Evolutionary conservation across 2,888 invertebrate species (phyloP), one percentile per base, ranked within the genome.

Genomic region (Heliconius sara): DNA sequence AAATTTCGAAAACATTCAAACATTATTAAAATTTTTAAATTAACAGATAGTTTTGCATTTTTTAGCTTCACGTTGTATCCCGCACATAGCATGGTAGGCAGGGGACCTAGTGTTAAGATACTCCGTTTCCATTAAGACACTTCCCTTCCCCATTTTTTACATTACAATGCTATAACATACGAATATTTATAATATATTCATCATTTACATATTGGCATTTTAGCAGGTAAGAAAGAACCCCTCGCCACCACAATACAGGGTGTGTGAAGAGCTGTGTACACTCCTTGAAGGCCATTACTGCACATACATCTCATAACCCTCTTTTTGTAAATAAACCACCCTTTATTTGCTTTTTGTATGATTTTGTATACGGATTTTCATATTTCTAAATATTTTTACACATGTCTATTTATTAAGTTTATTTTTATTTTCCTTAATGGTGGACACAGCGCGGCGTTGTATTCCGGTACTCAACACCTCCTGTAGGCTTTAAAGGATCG

Each of bases 281-380:
- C 73, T 73, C 60, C 73, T 73, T 60, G 39, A 73, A 34, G 25
- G 30, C 57, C 57, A 25, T 60, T 73, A 73, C 34, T n/a, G 39
- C 22, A 73, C 39, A 16, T 70, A 70, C 70, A 70, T 70, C 70
- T 70, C 27, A 47, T 16, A 27, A 43, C 70, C 70, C 43, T 25
- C 68, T 43, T 70, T 70, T 43, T 47, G 70, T 47, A 70, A 70
- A 70, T 70, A 70, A 47, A 70, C 47, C 70, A 70, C 13, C 70
- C 70, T 70, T 70, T 43, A 70, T 70, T 70, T 70, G 27, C 27
- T 27, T 70, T 70, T 43, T 43, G 6, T 25, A 6, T 70, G n/a
- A n/a, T 7, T 39, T 39, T 25, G n/a, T 1, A 68, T 34, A 25
- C n/a, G 7, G 70, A 27, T 47, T 70, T 43, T 70, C 1, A 65